Conservation (phyloP, 2,888 invertebrate species). For the Pyrgus malvae region DNA sequence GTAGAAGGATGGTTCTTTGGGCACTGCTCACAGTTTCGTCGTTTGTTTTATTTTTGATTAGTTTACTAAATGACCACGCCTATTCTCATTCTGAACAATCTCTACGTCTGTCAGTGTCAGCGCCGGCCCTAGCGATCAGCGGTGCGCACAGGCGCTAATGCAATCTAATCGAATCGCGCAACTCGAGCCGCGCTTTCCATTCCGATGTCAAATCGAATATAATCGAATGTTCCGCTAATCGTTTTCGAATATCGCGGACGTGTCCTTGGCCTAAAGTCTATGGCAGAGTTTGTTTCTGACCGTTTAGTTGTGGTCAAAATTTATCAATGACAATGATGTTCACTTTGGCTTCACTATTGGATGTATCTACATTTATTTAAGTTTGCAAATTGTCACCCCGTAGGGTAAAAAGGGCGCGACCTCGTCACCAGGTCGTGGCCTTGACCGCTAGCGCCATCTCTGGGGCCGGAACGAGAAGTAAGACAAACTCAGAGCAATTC, state of each 20-base stretch:
- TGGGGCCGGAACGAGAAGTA: slow-evolving; percentile 1
- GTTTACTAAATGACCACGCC: no score
- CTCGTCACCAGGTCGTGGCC: slow-evolving; percentile 2
- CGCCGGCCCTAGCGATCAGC: not conserved
- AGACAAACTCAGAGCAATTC: not conserved
- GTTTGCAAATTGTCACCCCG: not conserved
- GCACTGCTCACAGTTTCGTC: no score
- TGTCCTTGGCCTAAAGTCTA: slow-evolving; percentile 28
- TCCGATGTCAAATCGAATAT: slow-evolving; percentile 32
- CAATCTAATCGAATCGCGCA: slow-evolving; percentile 29
- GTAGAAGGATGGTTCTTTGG: no score
- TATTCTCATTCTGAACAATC: no score
- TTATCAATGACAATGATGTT: not conserved
- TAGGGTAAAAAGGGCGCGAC: not conserved
- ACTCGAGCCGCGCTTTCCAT: slow-evolving; percentile 34
- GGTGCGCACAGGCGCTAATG: slow-evolving; percentile 1
- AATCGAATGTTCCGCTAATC: slow-evolving; percentile 36
- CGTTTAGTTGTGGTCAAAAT: not conserved
- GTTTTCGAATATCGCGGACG: slow-evolving; percentile 29
- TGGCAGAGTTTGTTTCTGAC: not conserved
- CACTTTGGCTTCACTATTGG: not conserved
- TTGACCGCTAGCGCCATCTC: slow-evolving; percentile 7
- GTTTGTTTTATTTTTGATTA: no score
- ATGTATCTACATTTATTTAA: not conserved
- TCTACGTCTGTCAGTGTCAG: no score